Evolutionary conservation across 2,797 vertebrate genomes (phyloP).

Genomic region (Moxostoma hubbsi): DNA sequence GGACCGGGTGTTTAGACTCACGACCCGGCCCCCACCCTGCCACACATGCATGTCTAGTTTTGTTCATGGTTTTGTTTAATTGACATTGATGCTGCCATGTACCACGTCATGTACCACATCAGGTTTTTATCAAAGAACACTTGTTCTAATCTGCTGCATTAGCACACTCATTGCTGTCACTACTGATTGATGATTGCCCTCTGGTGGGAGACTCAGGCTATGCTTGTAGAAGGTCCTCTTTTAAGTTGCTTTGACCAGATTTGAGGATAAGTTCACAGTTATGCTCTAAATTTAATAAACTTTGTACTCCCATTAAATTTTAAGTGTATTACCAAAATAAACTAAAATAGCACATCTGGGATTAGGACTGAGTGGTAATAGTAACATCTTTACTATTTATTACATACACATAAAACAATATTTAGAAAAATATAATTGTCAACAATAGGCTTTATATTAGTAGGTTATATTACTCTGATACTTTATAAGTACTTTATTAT

Average conservation of each 20-base stretch:
- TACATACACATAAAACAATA: too few relatives aligned
- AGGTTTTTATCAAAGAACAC: not conserved
- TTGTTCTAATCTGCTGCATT: not conserved
- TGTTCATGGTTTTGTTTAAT: not conserved
- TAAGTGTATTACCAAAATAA: not conserved
- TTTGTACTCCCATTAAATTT: not conserved
- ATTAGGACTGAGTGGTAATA: too few relatives aligned
- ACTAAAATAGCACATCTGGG: not conserved
- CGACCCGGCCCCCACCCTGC: too few relatives aligned
- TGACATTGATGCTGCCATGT: not conserved
- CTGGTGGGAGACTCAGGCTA: constrained; percentile 65
- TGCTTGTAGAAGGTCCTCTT: not conserved
- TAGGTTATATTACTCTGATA: too few relatives aligned
- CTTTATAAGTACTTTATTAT: too few relatives aligned
- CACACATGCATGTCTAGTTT: not conserved
- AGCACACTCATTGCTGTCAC: constrained; percentile 10
- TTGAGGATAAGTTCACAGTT: not conserved
- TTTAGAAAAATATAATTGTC: too few relatives aligned
- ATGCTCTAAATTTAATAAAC: not conserved
- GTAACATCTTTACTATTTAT: too few relatives aligned
- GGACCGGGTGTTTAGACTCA: too few relatives aligned
- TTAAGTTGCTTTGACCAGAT: not conserved
- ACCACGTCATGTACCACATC: not conserved
- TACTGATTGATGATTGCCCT: constrained; percentile 69
- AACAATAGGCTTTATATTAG: too few relatives aligned